Evolutionary conservation across 2,888 invertebrate genomes (phyloP), one percentile per base, ranked within the genome.

Genomic region (Charanyca ferruginea): DNA sequence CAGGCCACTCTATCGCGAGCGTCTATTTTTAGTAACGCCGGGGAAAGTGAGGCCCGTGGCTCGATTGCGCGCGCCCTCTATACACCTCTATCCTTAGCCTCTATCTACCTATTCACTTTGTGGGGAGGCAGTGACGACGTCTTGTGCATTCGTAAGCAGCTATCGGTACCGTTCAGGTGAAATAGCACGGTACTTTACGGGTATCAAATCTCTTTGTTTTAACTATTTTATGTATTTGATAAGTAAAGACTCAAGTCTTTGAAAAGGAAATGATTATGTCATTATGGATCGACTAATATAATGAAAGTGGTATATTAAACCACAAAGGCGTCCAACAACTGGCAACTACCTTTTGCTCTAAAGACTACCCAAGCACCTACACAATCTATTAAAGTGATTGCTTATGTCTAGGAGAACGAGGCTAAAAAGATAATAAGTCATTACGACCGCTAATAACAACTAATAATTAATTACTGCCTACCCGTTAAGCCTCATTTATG

Each of bases 1-100:
- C 83, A 80, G 86, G 86, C 87, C 87, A 87, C 88, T 90, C 85
- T 86, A 87, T 86, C 83, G 87, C 85, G 90, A 94, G 94, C 93
- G 88, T 94, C 94, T 95, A 94, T 94, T 94, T 94, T 94, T 95
- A 94, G 94, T 87, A 77, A 81, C 80, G 88, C 91, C 92, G 89
- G 93, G 94, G 91, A 92, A 91, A 93, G 90, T 91, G 89, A 89
- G 90, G 89, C 86, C 84, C 85, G 87, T 79, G 80, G 87, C 89
- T 90, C 91, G 88, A 89, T 89, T 91, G 91, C 90, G 90, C 89
- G 88, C 92, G 89, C 83, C 87, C 87, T 84, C 86, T 87, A 84
- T 76, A 83, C 74, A 84, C 79, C 84, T 84, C 83, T 89, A 85
- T 84, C 83, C 83, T 79, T 80, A 84, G 80, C 75, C 83, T 80